Evolutionary conservation across 2,113 vertebrate genomes (phyloP), one percentile per base, ranked within the genome.

Genomic region (Tragelaphus buxtoni): DNA sequence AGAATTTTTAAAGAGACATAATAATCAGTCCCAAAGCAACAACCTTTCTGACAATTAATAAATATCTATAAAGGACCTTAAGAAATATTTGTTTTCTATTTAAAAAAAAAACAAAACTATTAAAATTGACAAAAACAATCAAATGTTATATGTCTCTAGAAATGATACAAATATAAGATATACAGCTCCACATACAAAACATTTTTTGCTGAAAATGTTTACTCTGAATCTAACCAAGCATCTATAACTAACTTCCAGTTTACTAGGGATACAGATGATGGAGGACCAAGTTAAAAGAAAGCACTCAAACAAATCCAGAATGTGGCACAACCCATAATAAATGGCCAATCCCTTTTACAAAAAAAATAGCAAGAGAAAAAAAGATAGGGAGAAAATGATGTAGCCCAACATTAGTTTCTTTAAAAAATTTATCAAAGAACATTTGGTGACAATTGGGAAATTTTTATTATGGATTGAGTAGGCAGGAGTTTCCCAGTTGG

Each of bases 201-300:
- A 86, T 47, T 72, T 91, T 30, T 91, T 91, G 56, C 74, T 93
- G 53, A 77, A 95, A 83, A 91, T 93, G 13, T 91, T 91, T 87
- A 65, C 58, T 74, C 3, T 80, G 45, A 96, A 92, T 60, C 39
- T 80, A 92, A 49, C n/a, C 14, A 88, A 65, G 20, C 12, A 74
- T 87, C 74, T 90, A 77, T 35, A 87, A 26, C 20, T 82, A 90
- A 83, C 39, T 95, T 95, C 39, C 61, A 91, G n/a, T 77, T 79
- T 81, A 91, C 42, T 24, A 79, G 42, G 90, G 88, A 95, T 91
- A 76, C 22, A 95, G 17, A 11, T 56, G 8, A 93, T 86, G 32
- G 63, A 91, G 26, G 1, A 87, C 51, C 28, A 82, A 61, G 39
- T 63, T 93, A 87, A 82, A 86, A 92, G n/a, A 88, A 93, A 81